Conservation (phyloP, 2,888 invertebrate genomes). For the Aricia artaxerxes region DNA sequence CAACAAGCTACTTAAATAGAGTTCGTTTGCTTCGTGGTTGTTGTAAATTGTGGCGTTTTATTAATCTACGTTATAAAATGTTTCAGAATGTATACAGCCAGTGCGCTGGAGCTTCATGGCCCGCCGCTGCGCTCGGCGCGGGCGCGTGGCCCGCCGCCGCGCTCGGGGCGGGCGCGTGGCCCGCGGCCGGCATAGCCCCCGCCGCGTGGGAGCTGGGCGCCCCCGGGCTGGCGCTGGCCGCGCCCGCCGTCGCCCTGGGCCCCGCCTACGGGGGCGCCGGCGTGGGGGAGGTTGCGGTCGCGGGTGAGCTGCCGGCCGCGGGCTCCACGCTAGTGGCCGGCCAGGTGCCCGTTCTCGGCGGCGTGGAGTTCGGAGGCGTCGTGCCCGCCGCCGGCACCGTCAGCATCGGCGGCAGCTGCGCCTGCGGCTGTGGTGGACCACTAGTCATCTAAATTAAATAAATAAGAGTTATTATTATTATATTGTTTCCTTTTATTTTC, state of each 20-base stretch:
- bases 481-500: not conserved
- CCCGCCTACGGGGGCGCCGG: conserved; percentile 18
- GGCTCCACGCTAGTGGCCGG: conserved; percentile 49
- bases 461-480: not conserved
- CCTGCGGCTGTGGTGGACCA: conserved; percentile 40
- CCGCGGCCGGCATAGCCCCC: not conserved
- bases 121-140: conserved; percentile 35
- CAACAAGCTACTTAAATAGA: not conserved
- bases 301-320: conserved; percentile 46
- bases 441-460: conserved; percentile 27
- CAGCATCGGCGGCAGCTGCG: conserved; percentile 47
- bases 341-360: conserved; percentile 49
- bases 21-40: not conserved
- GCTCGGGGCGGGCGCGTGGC: conserved; percentile 8
- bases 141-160: conserved; percentile 19
- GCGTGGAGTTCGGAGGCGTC: conserved; percentile 47
- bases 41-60: not conserved
- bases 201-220: conserved; percentile 4
- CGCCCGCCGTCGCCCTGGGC: conserved; percentile 30
- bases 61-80: not conserved
- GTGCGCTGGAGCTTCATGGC: conserved; percentile 1
- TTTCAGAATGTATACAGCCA: conserved; percentile 35
- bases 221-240: conserved; percentile 14
- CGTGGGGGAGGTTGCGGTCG: conserved; percentile 30
- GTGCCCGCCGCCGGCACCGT: conserved; percentile 47